Evolutionary conservation across 1,140 invertebrate species (phyloP), one percentile per base, ranked within the genome.

Genomic region (Drosophila bocki): DNA sequence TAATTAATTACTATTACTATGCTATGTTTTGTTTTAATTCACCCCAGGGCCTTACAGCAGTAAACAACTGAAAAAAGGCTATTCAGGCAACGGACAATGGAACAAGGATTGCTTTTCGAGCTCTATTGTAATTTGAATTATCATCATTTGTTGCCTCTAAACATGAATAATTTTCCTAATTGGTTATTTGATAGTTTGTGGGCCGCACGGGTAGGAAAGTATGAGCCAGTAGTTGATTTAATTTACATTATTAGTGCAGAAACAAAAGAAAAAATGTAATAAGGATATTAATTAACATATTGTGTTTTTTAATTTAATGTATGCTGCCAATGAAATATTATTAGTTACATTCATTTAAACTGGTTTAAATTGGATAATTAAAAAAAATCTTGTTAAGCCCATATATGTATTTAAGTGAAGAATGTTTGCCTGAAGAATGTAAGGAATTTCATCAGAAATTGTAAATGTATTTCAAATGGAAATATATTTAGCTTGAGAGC

Each of bases 1-100:
- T 59, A 59, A 63, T 64, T 60, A 64, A 63, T 60, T 60, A 64
- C 29, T 42, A 4, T 7, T 32, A 12, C 13, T 9, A 32, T n/a
- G 45, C 7, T 60, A 17, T 61, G 45, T 37, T 64, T 26, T 59
- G 37, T n/a, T 60, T 60, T 42, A 26, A 42, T 33, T 29, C 15
- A 29, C 17, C 61, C 37, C 4, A 7, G 13, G 56, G 37, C 33
- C n/a, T 2, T 33, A 33, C 4, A 33, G 12, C 37, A 53, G 33
- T 17, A 53, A 35, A 13, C n/a, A 13, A 2, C 26, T 11, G 2
- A 33, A 5, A 51, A 51, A 11, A n/a, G n/a, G 8, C 29, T 50
- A 51, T 17, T 0, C 8, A 3, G 4, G 1, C 19, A 29, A n/a
- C 8, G 15, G 8, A 32, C n/a, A 42, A 42, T 42, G 3, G 8